Base-by-base conservation (phyloP, 2,888 invertebrate genomes). In the Omphaloscelis lunosa region DNA sequence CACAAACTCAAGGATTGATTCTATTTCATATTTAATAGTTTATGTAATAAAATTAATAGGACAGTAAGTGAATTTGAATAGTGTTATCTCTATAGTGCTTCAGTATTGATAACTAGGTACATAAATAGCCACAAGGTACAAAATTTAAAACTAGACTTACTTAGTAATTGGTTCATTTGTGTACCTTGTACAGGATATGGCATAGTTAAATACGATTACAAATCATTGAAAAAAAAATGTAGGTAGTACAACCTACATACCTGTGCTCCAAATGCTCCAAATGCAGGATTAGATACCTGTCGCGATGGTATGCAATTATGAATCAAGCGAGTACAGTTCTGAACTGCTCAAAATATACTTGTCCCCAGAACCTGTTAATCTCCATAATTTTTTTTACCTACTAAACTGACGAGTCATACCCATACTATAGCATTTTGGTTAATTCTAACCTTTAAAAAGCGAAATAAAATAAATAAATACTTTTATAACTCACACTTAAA, bases 171-270 rank as follows among this genome's bases (percentile, higher is more conserved):
- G 89, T 89, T 89, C 88, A 82, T 65, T 77, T 80, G 62, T 68
- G 76, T 86, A 88, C 88, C 69, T 88, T 84, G 86, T 89, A 86
- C 83, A 75, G 69, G 88, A 89, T 89, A 89, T 89, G 89, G 67
- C 70, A 59, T 79, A 79, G 39, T 75, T 61, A 59, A 59, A 51
- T 51, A 61, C 15, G 61, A 75, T 17, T 65, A 63, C 11, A 71
- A 84, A 39, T n/a, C 34, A 53, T 39, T n/a, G 9, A 23, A 67
- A 51, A 67, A 67, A 29, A 29, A 12, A n/a, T n/a, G n/a, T n/a
- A n/a, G n/a, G 15, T 17, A 59, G 29, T n/a, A 68, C 34, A 51
- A 51, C 51, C 17, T 48, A 12, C 27, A 20, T 29, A 66, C 1
- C 27, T 65, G 27, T 17, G n/a, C 39, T 45, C n/a, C n/a, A n/a